phyloP scores from a whole-genome alignment of 2,113 vertebrate genomes.

The Crotalus horridus region DNA sequence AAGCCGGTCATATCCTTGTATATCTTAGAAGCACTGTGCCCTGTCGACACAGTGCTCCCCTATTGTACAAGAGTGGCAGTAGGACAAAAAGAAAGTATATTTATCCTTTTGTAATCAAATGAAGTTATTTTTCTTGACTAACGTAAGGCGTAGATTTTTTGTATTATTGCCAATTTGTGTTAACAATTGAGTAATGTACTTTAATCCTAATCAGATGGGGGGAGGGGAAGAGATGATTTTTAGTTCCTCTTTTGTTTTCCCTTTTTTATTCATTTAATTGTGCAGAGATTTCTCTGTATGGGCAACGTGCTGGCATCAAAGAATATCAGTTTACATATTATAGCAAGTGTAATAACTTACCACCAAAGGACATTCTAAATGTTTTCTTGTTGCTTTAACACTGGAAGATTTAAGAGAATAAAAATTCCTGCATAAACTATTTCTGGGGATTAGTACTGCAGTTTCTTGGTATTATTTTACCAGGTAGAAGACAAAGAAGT shows the following conservation, averaged over 20 bases:
- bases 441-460: constrained; percentile 59
- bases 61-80: constrained; percentile 76
- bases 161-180: constrained; percentile 95
- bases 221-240: constrained; percentile 65
- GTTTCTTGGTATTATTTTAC: constrained; percentile 61
- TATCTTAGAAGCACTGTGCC: constrained; percentile 71
- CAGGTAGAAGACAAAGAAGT: constrained; percentile 37
- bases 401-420: constrained; percentile 93
- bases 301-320: constrained; percentile 97
- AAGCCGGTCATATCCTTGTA: constrained; percentile 75
- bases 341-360: constrained; percentile 93
- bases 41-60: constrained; percentile 70
- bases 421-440: constrained; percentile 75
- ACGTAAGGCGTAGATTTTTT: constrained; percentile 92
- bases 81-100: constrained; percentile 81
- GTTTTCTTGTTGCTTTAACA: constrained; percentile 99
- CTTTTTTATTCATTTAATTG: constrained; percentile 74
- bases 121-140: constrained; percentile 94
- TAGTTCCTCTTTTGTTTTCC: constrained; percentile 50
- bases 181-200: constrained; percentile 84
- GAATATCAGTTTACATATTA: constrained; percentile 97
- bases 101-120: constrained; percentile 98
- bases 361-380: constrained; percentile 99
- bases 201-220: constrained; percentile 71
- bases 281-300: constrained; percentile 92